Evolutionary conservation across 2,888 invertebrate species (phyloP).

Genomic region (Epicampocera succincta): DNA sequence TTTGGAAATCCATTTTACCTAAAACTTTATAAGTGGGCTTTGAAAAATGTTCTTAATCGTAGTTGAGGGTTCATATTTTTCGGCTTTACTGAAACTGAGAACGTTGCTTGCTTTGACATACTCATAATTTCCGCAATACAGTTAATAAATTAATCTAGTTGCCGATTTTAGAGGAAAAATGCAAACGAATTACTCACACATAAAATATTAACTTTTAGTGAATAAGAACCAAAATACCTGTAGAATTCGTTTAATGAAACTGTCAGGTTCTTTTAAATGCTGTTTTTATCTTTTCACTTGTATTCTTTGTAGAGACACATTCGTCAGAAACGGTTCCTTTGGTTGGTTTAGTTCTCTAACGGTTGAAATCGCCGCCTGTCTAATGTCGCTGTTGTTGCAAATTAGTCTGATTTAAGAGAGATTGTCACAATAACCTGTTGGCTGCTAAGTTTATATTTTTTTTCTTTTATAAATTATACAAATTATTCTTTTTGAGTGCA

Average conservation of each 20-base stretch:
- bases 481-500: too few relatives aligned
- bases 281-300: neutral
- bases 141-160: too few relatives aligned
- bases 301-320: neutral
- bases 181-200: neutral
- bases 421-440: neutral
- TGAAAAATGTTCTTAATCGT: too few relatives aligned
- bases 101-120: too few relatives aligned
- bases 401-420: conserved; percentile 60
- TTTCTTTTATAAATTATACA: too few relatives aligned
- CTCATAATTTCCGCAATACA: too few relatives aligned
- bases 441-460: too few relatives aligned
- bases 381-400: conserved; percentile 48
- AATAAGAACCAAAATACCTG: neutral
- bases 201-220: too few relatives aligned
- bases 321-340: neutral
- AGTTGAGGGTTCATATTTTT: too few relatives aligned
- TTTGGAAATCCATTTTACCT: too few relatives aligned
- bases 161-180: neutral
- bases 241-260: conserved; percentile 28
- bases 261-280: conserved; percentile 15
- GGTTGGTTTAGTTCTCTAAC: neutral
- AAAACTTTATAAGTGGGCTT: too few relatives aligned
- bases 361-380: conserved; percentile 26
- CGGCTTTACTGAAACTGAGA: too few relatives aligned